A percentile compares a stretch with the other conserved stretches of the same genome.
Conservation (phyloP, 2,113 vertebrate species). For the Polyodon spathula region DNA sequence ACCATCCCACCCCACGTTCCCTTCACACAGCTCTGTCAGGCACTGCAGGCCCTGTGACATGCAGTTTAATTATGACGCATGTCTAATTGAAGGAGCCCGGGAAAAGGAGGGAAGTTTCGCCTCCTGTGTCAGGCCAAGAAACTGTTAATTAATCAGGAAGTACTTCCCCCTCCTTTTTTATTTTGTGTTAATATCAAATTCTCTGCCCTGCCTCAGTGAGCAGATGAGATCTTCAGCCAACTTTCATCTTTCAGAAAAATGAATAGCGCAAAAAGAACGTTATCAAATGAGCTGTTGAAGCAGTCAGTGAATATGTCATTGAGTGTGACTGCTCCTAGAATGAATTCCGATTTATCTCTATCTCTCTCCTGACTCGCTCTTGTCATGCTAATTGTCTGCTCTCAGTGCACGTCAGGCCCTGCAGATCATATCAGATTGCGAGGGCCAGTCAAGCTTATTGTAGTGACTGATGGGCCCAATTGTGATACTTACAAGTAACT, state of each 20-base stretch:
- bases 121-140: constrained; percentile 68
- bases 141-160: constrained; percentile 79
- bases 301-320: constrained; percentile 98
- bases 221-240: constrained; percentile 94
- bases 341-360: constrained; percentile 97
- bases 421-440: constrained; percentile 59
- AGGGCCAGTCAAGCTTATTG: constrained; percentile 55
- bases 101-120: constrained; percentile 62
- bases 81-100: constrained; percentile 83
- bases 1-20: constrained; percentile 77
- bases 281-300: constrained; percentile 99
- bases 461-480: constrained; percentile 56
- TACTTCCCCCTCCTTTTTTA: constrained; percentile 64
- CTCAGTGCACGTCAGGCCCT: constrained; percentile 49
- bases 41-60: constrained; percentile 64
- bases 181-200: constrained; percentile 81
- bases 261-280: constrained; percentile 86
- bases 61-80: constrained; percentile 81
- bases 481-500: constrained; percentile 45
- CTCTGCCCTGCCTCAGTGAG: constrained; percentile 82
- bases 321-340: constrained; percentile 89
- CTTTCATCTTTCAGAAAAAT: constrained; percentile 98
- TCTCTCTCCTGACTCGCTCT: constrained; percentile 37
- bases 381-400: constrained; percentile 61
- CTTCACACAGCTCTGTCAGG: constrained; percentile 61